phyloP scores from a whole-genome alignment of 2,888 invertebrate genomes.

The Sepiola atlantica region DNA sequence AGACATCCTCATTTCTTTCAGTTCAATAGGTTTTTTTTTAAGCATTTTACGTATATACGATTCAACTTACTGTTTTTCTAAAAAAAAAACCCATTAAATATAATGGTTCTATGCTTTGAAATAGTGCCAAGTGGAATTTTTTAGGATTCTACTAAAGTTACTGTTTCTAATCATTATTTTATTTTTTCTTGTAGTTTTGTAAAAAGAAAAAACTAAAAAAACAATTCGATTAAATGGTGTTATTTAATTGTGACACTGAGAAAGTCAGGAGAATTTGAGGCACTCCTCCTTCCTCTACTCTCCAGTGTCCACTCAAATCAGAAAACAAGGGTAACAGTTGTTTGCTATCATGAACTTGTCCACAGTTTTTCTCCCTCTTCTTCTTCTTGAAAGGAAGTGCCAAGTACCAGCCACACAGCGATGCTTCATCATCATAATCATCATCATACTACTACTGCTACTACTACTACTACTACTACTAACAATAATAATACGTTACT shows the following conservation, averaged over 20 bases:
- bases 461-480: too few species aligned
- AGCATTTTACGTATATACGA: too few species aligned
- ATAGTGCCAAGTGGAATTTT: too few species aligned
- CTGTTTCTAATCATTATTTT: not conserved
- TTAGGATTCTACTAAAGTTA: too few species aligned
- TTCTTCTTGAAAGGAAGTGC: not conserved
- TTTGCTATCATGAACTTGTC: not conserved
- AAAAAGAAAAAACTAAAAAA: not conserved
- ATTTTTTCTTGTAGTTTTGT: not conserved
- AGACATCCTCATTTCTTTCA: too few species aligned
- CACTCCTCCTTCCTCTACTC: not conserved
- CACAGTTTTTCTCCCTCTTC: not conserved
- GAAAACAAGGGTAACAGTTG: too few species aligned
- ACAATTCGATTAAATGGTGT: not conserved
- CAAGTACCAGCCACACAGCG: not conserved
- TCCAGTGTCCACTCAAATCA: not conserved
- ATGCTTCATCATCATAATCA: not conserved
- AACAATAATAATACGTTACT: too few species aligned
- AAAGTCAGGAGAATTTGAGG: not conserved
- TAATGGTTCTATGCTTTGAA: too few species aligned
- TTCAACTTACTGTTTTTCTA: too few species aligned
- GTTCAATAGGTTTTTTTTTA: too few species aligned
- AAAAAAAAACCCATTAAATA: too few species aligned
- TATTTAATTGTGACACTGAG: not conserved
- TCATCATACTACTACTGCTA: too few species aligned